Evolutionary conservation across 2,888 invertebrate species (phyloP), one percentile per base, ranked within the genome.

Genomic region (Asteroscopus sphinx): DNA sequence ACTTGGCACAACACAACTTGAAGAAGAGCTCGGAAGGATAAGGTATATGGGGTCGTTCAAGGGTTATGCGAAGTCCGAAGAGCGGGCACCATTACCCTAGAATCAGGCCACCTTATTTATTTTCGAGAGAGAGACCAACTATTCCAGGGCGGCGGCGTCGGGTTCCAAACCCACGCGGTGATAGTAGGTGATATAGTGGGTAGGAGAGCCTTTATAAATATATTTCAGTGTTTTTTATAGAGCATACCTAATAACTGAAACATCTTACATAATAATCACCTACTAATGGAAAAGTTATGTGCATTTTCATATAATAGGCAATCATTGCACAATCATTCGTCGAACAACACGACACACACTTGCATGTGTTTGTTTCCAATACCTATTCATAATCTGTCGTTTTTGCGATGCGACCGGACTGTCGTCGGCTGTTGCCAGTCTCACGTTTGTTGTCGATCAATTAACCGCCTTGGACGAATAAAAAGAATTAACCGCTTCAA

Each of bases 391-490:
- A 45, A 16, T 21, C 5, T 15, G 26, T 49, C 44, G 28, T 28
- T 48, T 42, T 54, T 30, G 46, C 42, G 53, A 30, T 32, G 17
- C 40, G 32, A 15, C 33, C 33, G 49, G 45, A 35, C n/a, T n/a
- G 36, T 47, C 52, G 60, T 45, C 88, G 81, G 85, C 83, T 90
- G 90, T 69, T 60, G 17, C 64, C 39, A 48, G 69, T 89, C 88
- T 81, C 91, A 89, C 88, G 88, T 73, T 70, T 68, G 40, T 70
- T 68, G 40, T 59, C 68, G 65, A 76, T 77, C 84, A 87, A 89
- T 89, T 89, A 88, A 68, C 46, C 54, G 59, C 54, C 73, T 90
- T n/a, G n/a, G n/a, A n/a, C n/a, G n/a, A n/a, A n/a, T n/a, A n/a
- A n/a, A n/a, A n/a, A n/a, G n/a, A n/a, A n/a, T n/a, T n/a, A n/a